A percentile compares a stretch with the other conserved stretches of the same genome.
Conservation (phyloP, 2,888 invertebrate species). For the Drosophila limbata region DNA sequence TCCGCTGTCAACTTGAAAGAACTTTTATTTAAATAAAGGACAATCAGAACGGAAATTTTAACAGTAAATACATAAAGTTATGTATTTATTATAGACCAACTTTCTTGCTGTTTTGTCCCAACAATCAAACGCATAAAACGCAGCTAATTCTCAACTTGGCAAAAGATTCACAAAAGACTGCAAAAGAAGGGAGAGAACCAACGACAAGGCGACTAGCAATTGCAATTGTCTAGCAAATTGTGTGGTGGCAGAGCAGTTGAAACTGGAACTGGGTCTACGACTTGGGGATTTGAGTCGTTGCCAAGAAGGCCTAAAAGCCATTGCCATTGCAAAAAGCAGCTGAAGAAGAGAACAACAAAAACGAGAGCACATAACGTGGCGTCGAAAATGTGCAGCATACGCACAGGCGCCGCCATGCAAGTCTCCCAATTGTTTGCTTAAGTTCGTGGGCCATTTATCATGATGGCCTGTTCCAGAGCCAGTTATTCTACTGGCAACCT, state of each 20-base stretch:
- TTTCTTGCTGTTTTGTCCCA: conserved; percentile 26
- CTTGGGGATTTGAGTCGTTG: conserved; percentile 44
- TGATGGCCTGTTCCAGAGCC: conserved; percentile 18
- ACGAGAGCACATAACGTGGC: conserved; percentile 3
- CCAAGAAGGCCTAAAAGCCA: conserved; percentile 53
- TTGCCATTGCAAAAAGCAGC: conserved; percentile 2
- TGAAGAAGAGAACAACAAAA: neutral
- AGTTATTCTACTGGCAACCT: conserved; percentile 38
- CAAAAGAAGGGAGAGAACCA: neutral
- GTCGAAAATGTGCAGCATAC: conserved; percentile 53
- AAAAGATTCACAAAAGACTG: conserved; percentile 10
- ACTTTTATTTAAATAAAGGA: conserved; percentile 1
- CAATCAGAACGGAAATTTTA: conserved; percentile 6
- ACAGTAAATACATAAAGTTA: conserved; percentile 21
- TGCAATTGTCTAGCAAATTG: conserved; percentile 58
- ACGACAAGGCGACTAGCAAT: conserved; percentile 29
- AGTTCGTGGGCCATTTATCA: conserved; percentile 53
- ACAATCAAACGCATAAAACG: conserved; percentile 51
- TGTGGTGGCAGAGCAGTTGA: conserved; percentile 36
- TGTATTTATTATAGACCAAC: conserved; percentile 26
- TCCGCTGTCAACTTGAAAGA: neutral
- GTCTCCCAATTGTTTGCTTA: conserved; percentile 51
- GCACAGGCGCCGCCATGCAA: conserved; percentile 59
- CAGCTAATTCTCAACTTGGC: conserved; percentile 59
- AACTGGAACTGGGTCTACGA: conserved; percentile 36